These are phyloP conservation scores for Dryobates pubescens DNA, from an alignment of 2,797 vertebrate genomes.

Conservation along the genomic window DNA sequence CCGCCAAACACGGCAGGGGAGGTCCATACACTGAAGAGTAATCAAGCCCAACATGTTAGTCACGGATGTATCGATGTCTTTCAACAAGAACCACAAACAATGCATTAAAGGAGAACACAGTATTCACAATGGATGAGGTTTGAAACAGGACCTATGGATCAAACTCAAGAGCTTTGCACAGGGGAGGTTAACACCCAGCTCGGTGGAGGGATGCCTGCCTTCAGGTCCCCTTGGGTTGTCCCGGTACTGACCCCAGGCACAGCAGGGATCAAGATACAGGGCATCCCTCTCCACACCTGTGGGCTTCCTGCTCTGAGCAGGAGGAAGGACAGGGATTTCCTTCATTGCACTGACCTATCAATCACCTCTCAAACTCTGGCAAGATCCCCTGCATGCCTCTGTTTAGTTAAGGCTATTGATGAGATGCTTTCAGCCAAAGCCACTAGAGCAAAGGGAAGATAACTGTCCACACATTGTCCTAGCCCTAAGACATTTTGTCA, in stretches of 20 bases:
- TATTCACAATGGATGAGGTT: neutral
- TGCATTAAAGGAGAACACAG: neutral
- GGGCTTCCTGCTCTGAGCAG: neutral
- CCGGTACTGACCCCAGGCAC: accelerated
- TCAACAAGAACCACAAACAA: neutral
- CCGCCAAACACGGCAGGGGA: neutral
- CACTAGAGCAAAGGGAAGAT: neutral
- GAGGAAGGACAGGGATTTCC: neutral
- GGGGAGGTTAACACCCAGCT: neutral
- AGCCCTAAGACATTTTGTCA: neutral
- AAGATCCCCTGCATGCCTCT: neutral
- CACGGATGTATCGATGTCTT: neutral
- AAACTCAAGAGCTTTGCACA: neutral
- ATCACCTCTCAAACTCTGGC: neutral
- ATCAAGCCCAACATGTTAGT: neutral
- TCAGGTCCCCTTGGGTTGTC: accelerated
- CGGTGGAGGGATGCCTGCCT: neutral
- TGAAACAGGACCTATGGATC: neutral
- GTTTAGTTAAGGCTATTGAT: neutral
- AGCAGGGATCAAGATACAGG: neutral
- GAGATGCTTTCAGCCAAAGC: neutral
- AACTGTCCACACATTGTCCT: neutral
- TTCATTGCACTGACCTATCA: neutral
- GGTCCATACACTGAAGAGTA: neutral
- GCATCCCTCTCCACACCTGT: neutral